phyloP scores from a whole-genome alignment of 2,888 invertebrate genomes.

The Clistopyga incitator region DNA sequence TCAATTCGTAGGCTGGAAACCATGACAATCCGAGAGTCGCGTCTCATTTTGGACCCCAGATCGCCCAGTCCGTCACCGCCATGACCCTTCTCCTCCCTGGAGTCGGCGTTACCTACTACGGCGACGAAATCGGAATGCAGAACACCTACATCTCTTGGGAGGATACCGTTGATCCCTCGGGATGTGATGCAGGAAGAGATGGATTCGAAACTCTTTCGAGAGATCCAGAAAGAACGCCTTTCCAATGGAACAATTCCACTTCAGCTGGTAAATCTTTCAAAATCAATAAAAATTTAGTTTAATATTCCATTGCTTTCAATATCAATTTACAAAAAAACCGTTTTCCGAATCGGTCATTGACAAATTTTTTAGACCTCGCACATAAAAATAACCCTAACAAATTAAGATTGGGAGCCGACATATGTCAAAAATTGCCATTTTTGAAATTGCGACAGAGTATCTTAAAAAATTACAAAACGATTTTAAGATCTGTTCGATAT shows the following conservation, averaged over 20 bases:
- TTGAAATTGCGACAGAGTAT: no score
- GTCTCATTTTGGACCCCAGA: conserved; percentile 87
- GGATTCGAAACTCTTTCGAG: conserved; percentile 87
- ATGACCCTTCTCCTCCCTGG: conserved; percentile 91
- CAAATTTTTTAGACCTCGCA: not conserved
- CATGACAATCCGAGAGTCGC: conserved; percentile 89
- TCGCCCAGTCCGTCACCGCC: conserved; percentile 89
- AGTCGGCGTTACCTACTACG: conserved; percentile 91
- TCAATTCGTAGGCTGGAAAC: conserved; percentile 87
- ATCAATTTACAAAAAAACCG: not conserved
- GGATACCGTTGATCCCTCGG: conserved; percentile 87
- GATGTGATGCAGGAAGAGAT: conserved; percentile 86
- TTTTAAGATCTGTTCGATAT: no score
- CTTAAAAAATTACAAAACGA: no score
- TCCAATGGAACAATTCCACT: conserved; percentile 90
- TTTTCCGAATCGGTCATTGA: not conserved
- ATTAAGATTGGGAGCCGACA: no score
- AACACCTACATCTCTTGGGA: conserved; percentile 87
- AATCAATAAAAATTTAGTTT: not conserved
- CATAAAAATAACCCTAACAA: no score
- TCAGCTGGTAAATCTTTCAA: conserved; percentile 86
- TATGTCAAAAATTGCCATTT: no score
- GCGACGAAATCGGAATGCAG: conserved; percentile 91
- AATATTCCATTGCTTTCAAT: not conserved
- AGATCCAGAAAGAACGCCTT: conserved; percentile 92